A percentile compares a stretch with the other conserved stretches of the same genome.
Evolutionary conservation across 1,140 invertebrate species (phyloP).

Genomic region (Drosophila elegans): DNA sequence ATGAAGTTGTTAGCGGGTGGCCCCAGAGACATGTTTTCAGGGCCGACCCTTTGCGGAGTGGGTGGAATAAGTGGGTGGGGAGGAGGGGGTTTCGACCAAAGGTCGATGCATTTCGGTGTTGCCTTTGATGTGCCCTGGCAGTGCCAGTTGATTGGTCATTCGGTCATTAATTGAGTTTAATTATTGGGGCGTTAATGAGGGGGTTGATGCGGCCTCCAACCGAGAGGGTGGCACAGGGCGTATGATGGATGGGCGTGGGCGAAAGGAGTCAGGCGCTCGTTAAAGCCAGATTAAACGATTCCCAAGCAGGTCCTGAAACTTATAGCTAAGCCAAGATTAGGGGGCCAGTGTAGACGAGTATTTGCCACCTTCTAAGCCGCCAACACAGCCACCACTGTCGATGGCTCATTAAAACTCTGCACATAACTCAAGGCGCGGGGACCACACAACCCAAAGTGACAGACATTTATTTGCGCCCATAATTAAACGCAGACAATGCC

Average conservation of each 20-base stretch:
- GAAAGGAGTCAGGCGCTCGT: conserved; percentile 10
- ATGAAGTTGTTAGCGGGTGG: conserved; percentile 74
- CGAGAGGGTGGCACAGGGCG: not conserved
- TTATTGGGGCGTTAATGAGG: conserved; percentile 64
- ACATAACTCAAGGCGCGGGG: conserved; percentile 38
- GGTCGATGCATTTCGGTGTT: conserved; percentile 48
- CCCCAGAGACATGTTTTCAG: conserved; percentile 25
- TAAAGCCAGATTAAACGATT: conserved; percentile 39
- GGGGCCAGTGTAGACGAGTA: not conserved
- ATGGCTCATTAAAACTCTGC: conserved; percentile 70
- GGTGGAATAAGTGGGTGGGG: not conserved
- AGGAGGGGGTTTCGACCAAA: too few relatives aligned
- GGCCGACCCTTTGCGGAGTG: not conserved
- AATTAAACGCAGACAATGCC: conserved; percentile 81
- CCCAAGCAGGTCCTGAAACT: conserved; percentile 21
- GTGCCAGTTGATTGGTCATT: conserved; percentile 65
- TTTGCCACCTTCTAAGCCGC: not conserved
- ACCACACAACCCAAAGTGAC: conserved; percentile 59
- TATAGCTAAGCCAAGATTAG: conserved; percentile 33
- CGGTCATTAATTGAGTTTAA: conserved; percentile 77
- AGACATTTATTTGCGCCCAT: conserved; percentile 81
- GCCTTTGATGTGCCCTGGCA: conserved; percentile 65
- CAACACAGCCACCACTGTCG: conserved; percentile 34
- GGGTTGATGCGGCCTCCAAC: conserved; percentile 7
- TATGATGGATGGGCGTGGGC: conserved; percentile 19